Base-by-base conservation (phyloP, 2,113 vertebrate species). In the Ceratotherium simum region DNA sequence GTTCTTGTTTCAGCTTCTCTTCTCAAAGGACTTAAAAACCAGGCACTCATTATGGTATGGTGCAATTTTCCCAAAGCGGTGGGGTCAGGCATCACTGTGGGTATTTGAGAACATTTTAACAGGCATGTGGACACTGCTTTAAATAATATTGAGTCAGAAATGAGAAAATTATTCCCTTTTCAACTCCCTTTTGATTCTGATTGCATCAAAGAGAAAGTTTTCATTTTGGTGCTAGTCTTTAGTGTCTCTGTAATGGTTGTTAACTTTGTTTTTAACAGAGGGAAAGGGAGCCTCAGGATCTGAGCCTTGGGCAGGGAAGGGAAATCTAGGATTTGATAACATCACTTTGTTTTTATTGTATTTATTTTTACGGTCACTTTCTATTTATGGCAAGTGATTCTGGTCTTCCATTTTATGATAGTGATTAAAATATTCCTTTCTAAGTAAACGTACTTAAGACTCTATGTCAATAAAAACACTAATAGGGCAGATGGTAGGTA, bases 341-440 rank as follows among this genome's bases (percentile, higher is more conserved):
- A 64, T 62, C 42, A 23, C 25, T 83, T 90, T 88, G 51, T 81
- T 96, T 90, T 94, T 79, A 83, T 90, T 90, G 73, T 93, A 67
- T 80, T 95, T 89, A 86, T 82, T 96, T 91, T 92, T 87, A 75
- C 65, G 69, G 56, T 56, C 27, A 85, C 8, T 96, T 96, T 82
- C 73, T 96, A 90, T 75, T 93, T 69, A 86, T 60, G 48, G 67
- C n/a, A 82, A 97, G 76, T 33, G 51, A 92, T 92, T 95, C 75
- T 73, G 72, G 18, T 73, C 89, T 96, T 95, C 27, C 62, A 21
- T 54, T 95, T 97, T 92, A 95, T 75, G 51, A 84, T 23, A 65
- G 73, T 46, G 23, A 93, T 91, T 69, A 94, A 90, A 97, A 75
- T 70, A 86, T 75, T 64, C 17, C 21, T 92, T 96, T 96, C 18